These are phyloP conservation scores for Corvus hawaiiensis DNA, from an alignment of 2,113 vertebrate genomes.

Conservation along the genomic window DNA sequence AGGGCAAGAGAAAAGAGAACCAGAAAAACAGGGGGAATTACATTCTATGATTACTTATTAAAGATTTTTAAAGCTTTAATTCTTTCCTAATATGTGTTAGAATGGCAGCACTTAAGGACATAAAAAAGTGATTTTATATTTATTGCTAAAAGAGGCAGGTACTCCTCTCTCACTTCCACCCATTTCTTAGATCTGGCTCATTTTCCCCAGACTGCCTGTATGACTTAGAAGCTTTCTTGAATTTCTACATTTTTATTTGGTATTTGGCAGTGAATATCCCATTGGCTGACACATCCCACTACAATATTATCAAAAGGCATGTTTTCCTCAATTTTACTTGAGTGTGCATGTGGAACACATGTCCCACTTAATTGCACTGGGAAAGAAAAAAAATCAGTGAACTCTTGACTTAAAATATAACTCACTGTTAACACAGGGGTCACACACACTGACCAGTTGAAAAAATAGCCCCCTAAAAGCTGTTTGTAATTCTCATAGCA, in stretches of 20 bases:
- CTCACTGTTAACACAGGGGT: slow-evolving; percentile 1
- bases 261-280: not conserved
- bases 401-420: slow-evolving; percentile 22
- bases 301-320: not conserved
- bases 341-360: not conserved
- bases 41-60: not conserved
- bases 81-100: not conserved
- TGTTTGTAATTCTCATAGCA: not conserved
- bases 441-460: not conserved
- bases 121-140: not conserved
- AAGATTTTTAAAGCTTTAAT: not conserved
- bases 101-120: not conserved
- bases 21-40: not conserved
- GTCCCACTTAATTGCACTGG: not conserved
- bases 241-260: not conserved
- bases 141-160: not conserved
- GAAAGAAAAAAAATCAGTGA: not conserved
- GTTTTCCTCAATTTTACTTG: not conserved
- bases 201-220: not conserved
- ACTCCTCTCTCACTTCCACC: not conserved
- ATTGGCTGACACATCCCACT: not conserved
- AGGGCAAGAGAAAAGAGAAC: not conserved
- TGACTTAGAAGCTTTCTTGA: not conserved
- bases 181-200: not conserved
- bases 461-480: slow-evolving; percentile 31